A percentile compares a stretch with the other conserved stretches of the same genome.
phyloP scores from a whole-genome alignment of 1,140 invertebrate species.

The Episyrphus balteatus region DNA sequence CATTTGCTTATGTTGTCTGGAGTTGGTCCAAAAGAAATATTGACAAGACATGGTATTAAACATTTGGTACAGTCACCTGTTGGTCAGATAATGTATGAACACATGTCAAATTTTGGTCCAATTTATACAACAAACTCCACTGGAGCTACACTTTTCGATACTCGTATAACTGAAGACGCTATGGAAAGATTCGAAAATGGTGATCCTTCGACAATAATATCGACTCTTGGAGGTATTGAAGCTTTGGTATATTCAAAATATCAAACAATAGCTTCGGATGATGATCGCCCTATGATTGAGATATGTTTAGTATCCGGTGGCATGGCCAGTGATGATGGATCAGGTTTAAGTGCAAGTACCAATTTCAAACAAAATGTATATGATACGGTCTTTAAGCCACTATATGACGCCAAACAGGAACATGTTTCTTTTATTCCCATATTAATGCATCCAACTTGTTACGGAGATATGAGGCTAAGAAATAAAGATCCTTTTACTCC shows the following conservation, averaged over 20 bases:
- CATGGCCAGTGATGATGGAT: slow-evolving; percentile 52
- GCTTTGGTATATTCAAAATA: slow-evolving; percentile 54
- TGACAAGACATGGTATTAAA: slow-evolving; percentile 54
- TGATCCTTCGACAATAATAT: slow-evolving; percentile 18
- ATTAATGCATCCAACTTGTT: slow-evolving; percentile 60
- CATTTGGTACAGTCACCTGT: slow-evolving; percentile 53
- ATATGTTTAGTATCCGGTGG: slow-evolving; percentile 45
- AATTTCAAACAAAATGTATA: slow-evolving; percentile 48
- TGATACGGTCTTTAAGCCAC: slow-evolving; percentile 43
- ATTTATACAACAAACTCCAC: slow-evolving; percentile 42
- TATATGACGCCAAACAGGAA: slow-evolving; percentile 41
- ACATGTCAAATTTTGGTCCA: slow-evolving; percentile 51
- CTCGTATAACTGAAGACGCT: slow-evolving; percentile 14
- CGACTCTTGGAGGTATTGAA: slow-evolving; percentile 46
- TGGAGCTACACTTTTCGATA: slow-evolving; percentile 7
- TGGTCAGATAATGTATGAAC: slow-evolving; percentile 59
- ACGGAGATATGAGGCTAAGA: slow-evolving; percentile 53
- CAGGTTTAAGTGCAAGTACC: slow-evolving; percentile 42
- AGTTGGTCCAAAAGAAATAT: slow-evolving; percentile 50
- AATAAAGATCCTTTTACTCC: slow-evolving; percentile 60
- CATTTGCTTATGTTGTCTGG: slow-evolving; percentile 70
- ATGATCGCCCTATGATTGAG: slow-evolving; percentile 50
- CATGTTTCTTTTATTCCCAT: slow-evolving; percentile 58
- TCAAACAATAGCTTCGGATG: slow-evolving; percentile 40
- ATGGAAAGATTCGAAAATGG: slow-evolving; percentile 17